A percentile compares a stretch with the other conserved stretches of the same genome.
Evolutionary conservation across 2,797 vertebrate species (phyloP).

Genomic region (Enteromius afrohamiltoni): DNA sequence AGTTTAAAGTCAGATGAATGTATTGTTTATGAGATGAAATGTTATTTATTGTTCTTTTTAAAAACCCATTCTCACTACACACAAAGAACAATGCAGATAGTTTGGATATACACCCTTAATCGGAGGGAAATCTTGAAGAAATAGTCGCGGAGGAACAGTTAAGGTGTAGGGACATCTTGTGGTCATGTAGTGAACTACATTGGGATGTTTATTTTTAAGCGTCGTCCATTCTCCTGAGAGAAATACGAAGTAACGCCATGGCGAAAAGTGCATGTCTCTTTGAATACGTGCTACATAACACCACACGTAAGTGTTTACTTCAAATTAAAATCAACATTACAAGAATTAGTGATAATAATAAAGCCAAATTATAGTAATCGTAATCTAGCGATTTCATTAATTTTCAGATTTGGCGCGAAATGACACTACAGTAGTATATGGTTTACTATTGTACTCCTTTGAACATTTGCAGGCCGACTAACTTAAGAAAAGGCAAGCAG

Average conservation of each 20-base stretch:
- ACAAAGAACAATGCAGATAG: slow-evolving; percentile 22
- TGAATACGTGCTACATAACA: neutral
- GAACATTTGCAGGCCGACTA: neutral
- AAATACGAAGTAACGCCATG: neutral
- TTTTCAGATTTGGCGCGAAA: neutral
- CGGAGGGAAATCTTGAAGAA: neutral
- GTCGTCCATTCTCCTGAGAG: neutral
- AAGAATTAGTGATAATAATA: neutral
- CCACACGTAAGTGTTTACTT: neutral
- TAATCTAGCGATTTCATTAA: neutral
- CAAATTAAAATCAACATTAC: neutral
- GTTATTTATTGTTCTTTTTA: neutral
- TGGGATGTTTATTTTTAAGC: neutral
- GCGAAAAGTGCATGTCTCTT: neutral
- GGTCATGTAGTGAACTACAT: slow-evolving; percentile 51
- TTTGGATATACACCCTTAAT: neutral
- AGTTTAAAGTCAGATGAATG: neutral
- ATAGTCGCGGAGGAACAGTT: neutral
- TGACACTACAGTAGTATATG: neutral
- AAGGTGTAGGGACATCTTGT: slow-evolving; percentile 72
- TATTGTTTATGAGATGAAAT: no score
- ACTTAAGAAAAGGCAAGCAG: neutral
- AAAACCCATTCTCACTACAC: neutral
- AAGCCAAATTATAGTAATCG: neutral
- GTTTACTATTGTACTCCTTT: neutral